Percentiles rank a stretch among this genome's conserved stretches.
Conservation (phyloP, 2,113 vertebrate genomes). For the Cryptoleucopteryx plumbea region DNA sequence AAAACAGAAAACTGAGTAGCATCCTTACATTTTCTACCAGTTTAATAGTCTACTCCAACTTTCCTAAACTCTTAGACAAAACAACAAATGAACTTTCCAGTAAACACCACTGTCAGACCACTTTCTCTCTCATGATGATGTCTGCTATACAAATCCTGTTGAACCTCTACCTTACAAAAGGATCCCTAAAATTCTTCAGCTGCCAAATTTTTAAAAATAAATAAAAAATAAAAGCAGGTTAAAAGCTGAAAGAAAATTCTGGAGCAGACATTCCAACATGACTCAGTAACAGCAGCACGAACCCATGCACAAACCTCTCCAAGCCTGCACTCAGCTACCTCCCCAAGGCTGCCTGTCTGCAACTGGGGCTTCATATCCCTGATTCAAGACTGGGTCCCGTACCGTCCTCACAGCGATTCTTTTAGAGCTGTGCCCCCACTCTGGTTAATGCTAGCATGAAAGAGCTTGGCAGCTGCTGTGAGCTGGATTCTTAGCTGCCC, state of each 20-base stretch:
- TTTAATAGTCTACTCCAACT: neutral
- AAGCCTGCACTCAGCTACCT: neutral
- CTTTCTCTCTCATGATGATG: neutral
- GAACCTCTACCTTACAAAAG: neutral
- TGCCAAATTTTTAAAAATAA: neutral
- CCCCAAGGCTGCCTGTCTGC: neutral
- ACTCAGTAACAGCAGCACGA: neutral
- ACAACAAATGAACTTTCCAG: neutral
- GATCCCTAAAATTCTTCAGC: neutral
- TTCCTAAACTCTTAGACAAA: neutral
- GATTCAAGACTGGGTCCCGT: accelerated
- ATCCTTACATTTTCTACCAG: neutral
- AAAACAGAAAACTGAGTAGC: neutral
- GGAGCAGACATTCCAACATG: neutral
- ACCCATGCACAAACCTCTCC: accelerated
- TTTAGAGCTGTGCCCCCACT: neutral
- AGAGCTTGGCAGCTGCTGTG: neutral
- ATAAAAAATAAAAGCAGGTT: neutral
- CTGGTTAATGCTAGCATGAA: accelerated
- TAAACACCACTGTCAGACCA: neutral
- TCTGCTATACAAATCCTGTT: neutral
- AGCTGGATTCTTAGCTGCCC: neutral
- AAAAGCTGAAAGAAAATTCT: neutral
- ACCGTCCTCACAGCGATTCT: neutral
- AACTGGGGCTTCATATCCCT: neutral